Base-by-base conservation (phyloP, 2,113 vertebrate genomes). In the Leucoraja erinaceus region DNA sequence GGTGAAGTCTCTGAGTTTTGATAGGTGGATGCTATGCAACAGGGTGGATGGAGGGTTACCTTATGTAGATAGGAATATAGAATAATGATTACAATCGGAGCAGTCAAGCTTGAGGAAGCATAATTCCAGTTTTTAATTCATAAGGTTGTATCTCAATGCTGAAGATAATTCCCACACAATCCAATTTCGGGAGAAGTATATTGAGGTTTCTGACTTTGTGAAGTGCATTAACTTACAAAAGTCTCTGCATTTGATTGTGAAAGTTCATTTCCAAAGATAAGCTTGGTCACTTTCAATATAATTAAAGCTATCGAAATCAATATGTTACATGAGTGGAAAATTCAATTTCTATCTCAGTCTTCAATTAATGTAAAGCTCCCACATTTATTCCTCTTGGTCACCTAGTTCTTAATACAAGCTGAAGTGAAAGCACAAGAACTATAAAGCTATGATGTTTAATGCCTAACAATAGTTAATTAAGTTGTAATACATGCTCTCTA, bases 251-350 rank as follows among this genome's bases (percentile, higher is more conserved):
- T 90, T 20, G 3, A 4, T 88, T 63, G 25, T 31, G 56, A 38
- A 20, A 38, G 16, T 90, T 54, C 38, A 68, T 70, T 90, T 68
- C 31, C 33, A 38, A 90, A 90, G 31, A 22, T 38, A 20, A 33
- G 16, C 66, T 22, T 4, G 11, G 54, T 61, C 28, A 86, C 56
- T 9, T 70, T 70, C 10, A 8, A 70, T 90, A 22, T 33, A 0
- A 90, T 90, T 70, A 20, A 70, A 90, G 3, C 61, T 20, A 70
- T 68, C 68, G 31, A 66, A 6, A 90, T 90, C 86, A 90, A 90
- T 90, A 22, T 70, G 88, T 90, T 90, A 70, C 66, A 33, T 38
- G 14, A 38, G 61, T 25, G 20, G 88, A 70, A 90, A 72, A 90
- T 90, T 70, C 66, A 70, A 90, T 70, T 90, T 70, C 63, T 33